Evolutionary conservation across 2,797 vertebrate genomes (phyloP).

Genomic region (Sebastolobus alascanus): DNA sequence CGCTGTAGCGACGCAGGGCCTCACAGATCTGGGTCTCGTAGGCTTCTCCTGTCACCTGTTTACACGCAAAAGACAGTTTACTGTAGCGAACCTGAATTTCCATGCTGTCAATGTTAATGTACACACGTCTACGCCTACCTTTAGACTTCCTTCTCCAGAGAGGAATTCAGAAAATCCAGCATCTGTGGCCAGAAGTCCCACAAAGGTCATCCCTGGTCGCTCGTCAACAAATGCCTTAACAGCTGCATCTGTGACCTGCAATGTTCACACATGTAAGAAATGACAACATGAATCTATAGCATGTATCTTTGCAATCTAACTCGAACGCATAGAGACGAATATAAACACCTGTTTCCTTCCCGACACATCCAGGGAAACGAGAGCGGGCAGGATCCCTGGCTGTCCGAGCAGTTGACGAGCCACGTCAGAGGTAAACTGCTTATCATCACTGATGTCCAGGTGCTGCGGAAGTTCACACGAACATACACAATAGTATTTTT

Average conservation of each 20-base stretch:
- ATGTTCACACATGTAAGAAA: conserved; percentile 14
- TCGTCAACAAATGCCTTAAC: conserved; percentile 93
- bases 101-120: neutral
- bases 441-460: conserved; percentile 98
- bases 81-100: neutral
- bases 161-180: conserved; percentile 97
- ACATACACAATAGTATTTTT: neutral
- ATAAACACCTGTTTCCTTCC: conserved; percentile 90
- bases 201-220: conserved; percentile 95
- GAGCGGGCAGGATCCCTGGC: conserved; percentile 91
- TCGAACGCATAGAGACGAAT: neutral
- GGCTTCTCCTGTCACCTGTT: conserved; percentile 96
- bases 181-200: conserved; percentile 96
- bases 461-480: conserved; percentile 81
- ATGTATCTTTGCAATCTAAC: neutral
- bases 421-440: conserved; percentile 98
- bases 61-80: conserved; percentile 15
- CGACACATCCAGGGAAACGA: conserved; percentile 95
- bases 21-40: conserved; percentile 98
- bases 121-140: conserved; percentile 82
- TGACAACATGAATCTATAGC: neutral
- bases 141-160: conserved; percentile 93
- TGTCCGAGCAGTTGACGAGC: conserved; percentile 94
- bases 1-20: conserved; percentile 95
- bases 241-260: conserved; percentile 91